These are phyloP conservation scores for Pseudomugil gertrudae DNA, from an alignment of 2,797 vertebrate genomes.

Conservation along the genomic window DNA sequence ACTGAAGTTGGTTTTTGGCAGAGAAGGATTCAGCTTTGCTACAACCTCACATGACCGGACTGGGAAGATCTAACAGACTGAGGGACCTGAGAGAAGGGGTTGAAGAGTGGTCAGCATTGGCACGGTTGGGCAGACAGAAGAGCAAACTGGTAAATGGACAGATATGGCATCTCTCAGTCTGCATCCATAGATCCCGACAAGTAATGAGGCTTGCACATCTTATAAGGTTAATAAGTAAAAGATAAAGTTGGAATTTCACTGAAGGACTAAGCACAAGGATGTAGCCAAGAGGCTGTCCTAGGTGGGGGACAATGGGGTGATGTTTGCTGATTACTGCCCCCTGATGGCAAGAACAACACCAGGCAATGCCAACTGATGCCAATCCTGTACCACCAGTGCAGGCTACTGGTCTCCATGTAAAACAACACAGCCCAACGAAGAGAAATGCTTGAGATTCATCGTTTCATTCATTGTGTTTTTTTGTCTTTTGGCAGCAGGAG, in stretches of 20 bases:
- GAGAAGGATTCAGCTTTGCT: constrained; percentile 57
- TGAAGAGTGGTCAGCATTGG: constrained; percentile 44
- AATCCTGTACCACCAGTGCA: constrained; percentile 54
- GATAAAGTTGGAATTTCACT: neutral
- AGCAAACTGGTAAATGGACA: constrained; percentile 33
- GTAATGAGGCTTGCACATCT: constrained; percentile 26
- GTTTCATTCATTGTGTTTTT: constrained; percentile 18
- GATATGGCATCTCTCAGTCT: constrained; percentile 48
- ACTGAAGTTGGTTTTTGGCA: constrained; percentile 51
- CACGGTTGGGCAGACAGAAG: constrained; percentile 46
- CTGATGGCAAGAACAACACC: constrained; percentile 49
- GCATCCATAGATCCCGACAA: constrained; percentile 39
- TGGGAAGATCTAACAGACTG: constrained; percentile 53
- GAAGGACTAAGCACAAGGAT: constrained; percentile 39
- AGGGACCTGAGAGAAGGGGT: constrained; percentile 67
- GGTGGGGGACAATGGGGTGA: constrained; percentile 31
- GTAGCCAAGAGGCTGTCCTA: constrained; percentile 44
- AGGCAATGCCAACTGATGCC: constrained; percentile 46
- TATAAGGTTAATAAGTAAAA: constrained; percentile 7
- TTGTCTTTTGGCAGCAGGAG: constrained; percentile 34
- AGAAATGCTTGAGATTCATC: constrained; percentile 15
- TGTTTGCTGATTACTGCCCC: constrained; percentile 53
- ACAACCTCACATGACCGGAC: constrained; percentile 48
- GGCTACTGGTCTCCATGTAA: constrained; percentile 27
- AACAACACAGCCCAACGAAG: constrained; percentile 29